phyloP scores from a whole-genome alignment of 2,113 vertebrate genomes.

The Poeciliopsis retropinna region DNA sequence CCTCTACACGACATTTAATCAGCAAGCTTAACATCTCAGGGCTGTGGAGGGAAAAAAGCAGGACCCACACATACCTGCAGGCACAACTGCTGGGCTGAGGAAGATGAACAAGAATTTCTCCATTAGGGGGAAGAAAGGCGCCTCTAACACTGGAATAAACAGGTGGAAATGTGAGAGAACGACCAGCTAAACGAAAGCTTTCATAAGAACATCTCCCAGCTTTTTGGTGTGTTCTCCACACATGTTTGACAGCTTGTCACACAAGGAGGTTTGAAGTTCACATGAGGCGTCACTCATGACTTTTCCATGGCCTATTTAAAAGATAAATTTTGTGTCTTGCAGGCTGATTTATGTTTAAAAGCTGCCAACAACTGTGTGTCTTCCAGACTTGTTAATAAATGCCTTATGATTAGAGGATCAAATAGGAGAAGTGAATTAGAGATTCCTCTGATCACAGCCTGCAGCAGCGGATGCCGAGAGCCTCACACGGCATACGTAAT shows the following conservation, averaged over 20 bases:
- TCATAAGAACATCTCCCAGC: background rate
- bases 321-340: conserved; percentile 62
- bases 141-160: conserved; percentile 31
- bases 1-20: conserved; percentile 64
- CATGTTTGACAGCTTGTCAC: conserved; percentile 42
- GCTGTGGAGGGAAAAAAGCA: conserved; percentile 23
- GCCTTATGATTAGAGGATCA: conserved; percentile 76
- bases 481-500: conserved; percentile 48
- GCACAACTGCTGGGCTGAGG: conserved; percentile 10
- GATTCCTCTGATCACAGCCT: conserved; percentile 73
- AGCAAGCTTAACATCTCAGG: conserved; percentile 49
- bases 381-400: conserved; percentile 75
- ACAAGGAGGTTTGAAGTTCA: conserved; percentile 19
- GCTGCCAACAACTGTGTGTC: conserved; percentile 52
- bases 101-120: conserved; percentile 22
- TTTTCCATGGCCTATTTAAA: conserved; percentile 67
- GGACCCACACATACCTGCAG: conserved; percentile 36
- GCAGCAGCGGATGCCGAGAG: conserved; percentile 45
- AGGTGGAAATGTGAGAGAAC: background rate
- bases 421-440: conserved; percentile 68
- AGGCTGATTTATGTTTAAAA: conserved; percentile 42
- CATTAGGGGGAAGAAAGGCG: conserved; percentile 12
- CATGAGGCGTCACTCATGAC: conserved; percentile 50
- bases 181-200: conserved; percentile 6
- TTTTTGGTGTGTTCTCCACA: background rate